Base-by-base conservation (phyloP, 2,888 invertebrate genomes). In the Cephus spinipes region DNA sequence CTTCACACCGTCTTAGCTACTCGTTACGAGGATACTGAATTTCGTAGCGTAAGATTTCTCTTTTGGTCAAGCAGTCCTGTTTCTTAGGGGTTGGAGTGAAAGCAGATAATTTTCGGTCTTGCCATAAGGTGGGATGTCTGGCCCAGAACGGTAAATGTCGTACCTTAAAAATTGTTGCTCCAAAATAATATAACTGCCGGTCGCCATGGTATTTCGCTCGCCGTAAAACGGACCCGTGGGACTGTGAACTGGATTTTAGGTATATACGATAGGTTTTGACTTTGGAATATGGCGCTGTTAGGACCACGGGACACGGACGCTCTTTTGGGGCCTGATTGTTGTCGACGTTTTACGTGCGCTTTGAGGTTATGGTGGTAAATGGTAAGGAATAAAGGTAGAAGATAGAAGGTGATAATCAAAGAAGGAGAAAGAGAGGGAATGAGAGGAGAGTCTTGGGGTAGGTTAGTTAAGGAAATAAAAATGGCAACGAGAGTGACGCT, bases 201-300 rank as follows among this genome's bases (percentile, higher is more conserved):
- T 32, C 30, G 11, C 74, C 1, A 40, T 40, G 40, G 40, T 77
- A 79, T 79, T 77, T 76, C 77, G 73, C 32, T 55, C 80, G 83
- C 82, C 79, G 82, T 86, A 86, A 86, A 86, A 84, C 80, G 80
- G 80, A 77, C 76, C 76, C 74, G 76, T 73, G 40, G 76, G 76
- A 76, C 9, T 73, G 76, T 73, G 71, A 30, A 71, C 71, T 71
- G 32, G 71, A 40, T 40, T 40, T 40, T 40, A 40, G 69, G 30
- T 69, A 32, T 69, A 69, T 69, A 69, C 6, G 69, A 69, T 69
- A 12, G 69, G 30, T 15, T 69, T 69, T 6, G 69, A 69, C 11
- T 12, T 69, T 32, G 69, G 69, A 32, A 32, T 32, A 69, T 30
- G 69, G 30, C 69, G 69, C 69, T 69, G 69, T 69, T 32, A 30